Evolutionary conservation across 2,113 vertebrate species (phyloP).

Genomic region (Odontophorus gujanensis): DNA sequence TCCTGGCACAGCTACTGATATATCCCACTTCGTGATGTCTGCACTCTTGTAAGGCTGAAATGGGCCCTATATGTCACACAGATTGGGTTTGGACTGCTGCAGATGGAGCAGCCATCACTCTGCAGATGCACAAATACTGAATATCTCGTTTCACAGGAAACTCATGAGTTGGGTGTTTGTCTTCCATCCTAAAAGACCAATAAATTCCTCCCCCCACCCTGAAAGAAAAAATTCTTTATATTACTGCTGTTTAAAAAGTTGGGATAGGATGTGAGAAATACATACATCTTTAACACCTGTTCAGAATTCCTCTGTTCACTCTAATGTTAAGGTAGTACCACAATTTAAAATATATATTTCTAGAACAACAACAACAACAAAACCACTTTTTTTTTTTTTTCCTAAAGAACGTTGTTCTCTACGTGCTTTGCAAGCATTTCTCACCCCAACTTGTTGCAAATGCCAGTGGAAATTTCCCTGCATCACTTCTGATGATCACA

Average conservation of each 20-base stretch:
- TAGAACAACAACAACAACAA: neutral
- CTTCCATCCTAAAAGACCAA: neutral
- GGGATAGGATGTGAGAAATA: fast-evolving
- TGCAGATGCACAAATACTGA: neutral
- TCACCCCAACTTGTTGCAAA: conserved; percentile 25
- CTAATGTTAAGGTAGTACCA: neutral
- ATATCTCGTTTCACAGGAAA: neutral
- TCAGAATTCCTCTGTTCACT: fast-evolving
- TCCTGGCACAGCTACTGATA: neutral
- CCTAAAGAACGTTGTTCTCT: neutral
- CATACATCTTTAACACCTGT: too few relatives aligned
- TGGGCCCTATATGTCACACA: neutral
- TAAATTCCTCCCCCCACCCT: fast-evolving
- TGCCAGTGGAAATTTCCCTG: neutral
- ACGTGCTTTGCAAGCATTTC: neutral
- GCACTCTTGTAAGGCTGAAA: neutral
- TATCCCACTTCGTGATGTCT: neutral
- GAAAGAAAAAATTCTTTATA: too few relatives aligned
- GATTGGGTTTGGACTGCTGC: neutral
- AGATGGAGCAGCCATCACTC: neutral
- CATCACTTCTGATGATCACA: neutral
- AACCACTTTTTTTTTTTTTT: neutral
- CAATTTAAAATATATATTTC: neutral
- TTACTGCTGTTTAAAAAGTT: fast-evolving
- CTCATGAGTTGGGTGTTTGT: neutral